phyloP scores from a whole-genome alignment of 2,888 invertebrate genomes.

The Bugulina stolonifera region DNA sequence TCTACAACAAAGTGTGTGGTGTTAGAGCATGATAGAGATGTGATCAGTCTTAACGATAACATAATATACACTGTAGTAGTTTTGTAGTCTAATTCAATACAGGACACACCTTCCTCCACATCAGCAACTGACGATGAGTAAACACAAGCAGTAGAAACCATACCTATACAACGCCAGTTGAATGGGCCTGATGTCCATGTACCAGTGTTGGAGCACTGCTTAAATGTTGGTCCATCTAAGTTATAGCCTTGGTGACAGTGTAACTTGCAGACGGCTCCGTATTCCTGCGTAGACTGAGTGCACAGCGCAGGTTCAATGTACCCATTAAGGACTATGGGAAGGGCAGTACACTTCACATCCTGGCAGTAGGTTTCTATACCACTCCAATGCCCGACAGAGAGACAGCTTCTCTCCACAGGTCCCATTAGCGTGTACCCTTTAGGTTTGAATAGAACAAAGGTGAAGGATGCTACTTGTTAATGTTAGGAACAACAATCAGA shows the following conservation, averaged over 20 bases:
- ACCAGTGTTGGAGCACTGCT: constrained; percentile 59
- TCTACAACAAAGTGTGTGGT: no score
- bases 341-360: constrained; percentile 58
- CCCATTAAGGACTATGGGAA: constrained; percentile 58
- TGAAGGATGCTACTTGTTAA: no score
- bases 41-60: no score
- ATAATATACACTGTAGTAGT: no score
- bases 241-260: constrained; percentile 61
- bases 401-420: constrained; percentile 61
- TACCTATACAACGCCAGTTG: constrained; percentile 57
- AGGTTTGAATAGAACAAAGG: no score
- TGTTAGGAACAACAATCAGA: no score
- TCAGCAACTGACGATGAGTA: no score
- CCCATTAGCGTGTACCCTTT: constrained; percentile 63
- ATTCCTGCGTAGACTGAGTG: constrained; percentile 57
- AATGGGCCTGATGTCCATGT: constrained; percentile 55
- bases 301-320: constrained; percentile 58
- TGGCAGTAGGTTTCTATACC: constrained; percentile 64
- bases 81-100: no score
- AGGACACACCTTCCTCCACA: no score
- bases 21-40: no score
- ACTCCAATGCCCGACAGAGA: constrained; percentile 66
- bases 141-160: no score
- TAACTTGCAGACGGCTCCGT: constrained; percentile 60
- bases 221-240: constrained; percentile 57